Base-by-base conservation (phyloP, 2,888 invertebrate species). In the Platycnemis pennipes region DNA sequence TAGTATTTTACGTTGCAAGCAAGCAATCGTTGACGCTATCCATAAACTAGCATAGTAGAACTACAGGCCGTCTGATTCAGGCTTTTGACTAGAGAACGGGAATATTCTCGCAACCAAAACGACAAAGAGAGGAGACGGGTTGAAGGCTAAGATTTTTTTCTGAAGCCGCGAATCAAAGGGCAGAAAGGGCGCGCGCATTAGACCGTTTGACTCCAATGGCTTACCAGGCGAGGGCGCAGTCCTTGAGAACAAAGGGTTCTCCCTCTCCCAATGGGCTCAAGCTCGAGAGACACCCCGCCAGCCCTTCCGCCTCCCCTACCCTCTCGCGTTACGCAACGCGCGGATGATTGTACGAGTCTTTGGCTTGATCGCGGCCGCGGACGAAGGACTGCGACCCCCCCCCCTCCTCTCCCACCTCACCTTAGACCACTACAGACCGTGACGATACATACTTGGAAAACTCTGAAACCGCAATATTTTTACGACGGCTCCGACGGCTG, bases 261-360 rank as follows among this genome's bases (percentile, higher is more conserved):
- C 53, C 53, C 16, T 7, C 53, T n/a, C n/a, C n/a, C n/a, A 53
- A 53, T 13, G 53, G 53, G 13, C 16, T 8, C 49, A 13, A 49
- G 4, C 16, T 16, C 19, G 53, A 37, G 49, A 49, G 49, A 53
- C n/a, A 5, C 7, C n/a, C 77, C 63, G 63, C 63, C 87, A n/a
- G 87, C 87, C 49, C 88, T 88, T 88, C 88, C 88, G 88, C 49
- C 49, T 88, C 88, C 88, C 49, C n/a, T n/a, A 22, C 46, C 46
- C 86, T 86, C 46, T 49, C 49, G 88, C 49, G 88, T 88, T 88
- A 88, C 88, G 88, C 88, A 88, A 88, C 88, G 88, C 31, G 49
- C 31, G 49, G 31, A 53, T 49, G 88, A 88, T 46, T 1, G 11
- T 13, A 31, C 46, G 31, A 88, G 49, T 49, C 88, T 22, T 44